Evolutionary conservation across 2,888 invertebrate species (phyloP), one percentile per base, ranked within the genome.

Genomic region (Luffia ferchaultella): DNA sequence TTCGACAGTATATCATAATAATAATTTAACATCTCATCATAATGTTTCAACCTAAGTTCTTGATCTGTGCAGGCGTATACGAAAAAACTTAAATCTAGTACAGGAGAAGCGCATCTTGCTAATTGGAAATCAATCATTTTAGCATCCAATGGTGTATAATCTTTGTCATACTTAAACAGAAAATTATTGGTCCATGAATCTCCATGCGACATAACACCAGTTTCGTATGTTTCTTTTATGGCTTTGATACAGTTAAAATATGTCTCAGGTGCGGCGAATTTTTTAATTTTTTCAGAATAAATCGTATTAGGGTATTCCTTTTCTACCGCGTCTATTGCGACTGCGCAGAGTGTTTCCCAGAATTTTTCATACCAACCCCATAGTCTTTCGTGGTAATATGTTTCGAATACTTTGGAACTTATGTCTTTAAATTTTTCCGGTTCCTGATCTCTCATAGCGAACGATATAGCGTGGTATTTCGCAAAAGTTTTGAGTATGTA

Each of bases 121-220:
- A 92, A 62, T 65, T 92, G 92, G 58, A 90, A 92, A 61, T 92
- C 92, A 40, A 92, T 88, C 53, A 92, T 77, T 58, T 87, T 85
- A 0, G 85, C 82, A 52, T 80, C 77, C 2, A 68, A 72, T 57
- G 80, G 76, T 1, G 40, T 41, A 2, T 30, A 46, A 46, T 49
- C 50, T 15, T 55, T 56, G 2, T 63, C 54, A 50, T 76, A 76
- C 44, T 85, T 84, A 7, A 86, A 86, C 0, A 92, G 64, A 57
- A 92, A 92, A 63, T 93, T 92, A n/a, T 90, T 90, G 0, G 88
- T 86, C 92, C 92, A 92, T 42, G 87, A 87, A 63, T 93, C 92
- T 0, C 92, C 92, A 52, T 92, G 91, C 0, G 86, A 87, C 20
- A 92, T 85, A 0, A 89, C 88, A 0, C 86, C 80, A n/a, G 83